A percentile compares a stretch with the other conserved stretches of the same genome.
Evolutionary conservation across 1,140 invertebrate genomes (phyloP).

Genomic region (Aphelenchoides fujianensis): DNA sequence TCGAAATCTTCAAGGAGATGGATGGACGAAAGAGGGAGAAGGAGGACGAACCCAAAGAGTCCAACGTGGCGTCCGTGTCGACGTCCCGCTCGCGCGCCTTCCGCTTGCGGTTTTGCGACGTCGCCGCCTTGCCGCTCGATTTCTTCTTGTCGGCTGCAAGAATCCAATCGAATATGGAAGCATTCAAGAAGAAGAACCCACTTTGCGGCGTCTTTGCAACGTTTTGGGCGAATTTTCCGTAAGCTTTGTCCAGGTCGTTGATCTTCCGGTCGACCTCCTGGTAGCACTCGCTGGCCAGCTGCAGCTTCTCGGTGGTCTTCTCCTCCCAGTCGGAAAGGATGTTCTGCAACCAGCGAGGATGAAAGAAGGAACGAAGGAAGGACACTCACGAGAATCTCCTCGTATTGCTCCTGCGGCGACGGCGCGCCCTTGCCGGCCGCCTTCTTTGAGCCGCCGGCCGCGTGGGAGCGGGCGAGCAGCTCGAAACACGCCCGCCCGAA

Average conservation of each 20-base stretch:
- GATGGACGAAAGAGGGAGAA: not conserved
- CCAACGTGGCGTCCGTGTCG: conserved; percentile 9
- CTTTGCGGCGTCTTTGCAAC: not conserved
- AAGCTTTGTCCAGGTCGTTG: conserved; percentile 16
- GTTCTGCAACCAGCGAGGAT: not conserved
- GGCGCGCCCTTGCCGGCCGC: not conserved
- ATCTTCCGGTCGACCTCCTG: conserved; percentile 15
- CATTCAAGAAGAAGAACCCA: not conserved
- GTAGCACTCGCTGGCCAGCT: conserved; percentile 13
- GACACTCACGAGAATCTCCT: not conserved
- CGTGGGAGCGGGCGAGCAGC: not conserved
- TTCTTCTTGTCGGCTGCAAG: conserved; percentile 17
- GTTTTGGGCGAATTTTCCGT: conserved; percentile 3
- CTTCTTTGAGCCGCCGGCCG: not conserved
- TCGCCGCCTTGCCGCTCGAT: not conserved
- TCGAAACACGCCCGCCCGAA: not conserved
- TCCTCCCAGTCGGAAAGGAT: conserved; percentile 10
- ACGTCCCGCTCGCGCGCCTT: not conserved
- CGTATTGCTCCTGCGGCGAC: not conserved
- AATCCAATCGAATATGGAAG: not conserved
- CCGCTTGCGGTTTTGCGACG: not conserved
- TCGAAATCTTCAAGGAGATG: conserved; percentile 6
- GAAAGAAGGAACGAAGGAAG: not conserved
- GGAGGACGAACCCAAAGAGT: not conserved
- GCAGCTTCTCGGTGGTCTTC: not conserved